phyloP scores from a whole-genome alignment of 2,797 vertebrate genomes.

The Cyprinella venusta region DNA sequence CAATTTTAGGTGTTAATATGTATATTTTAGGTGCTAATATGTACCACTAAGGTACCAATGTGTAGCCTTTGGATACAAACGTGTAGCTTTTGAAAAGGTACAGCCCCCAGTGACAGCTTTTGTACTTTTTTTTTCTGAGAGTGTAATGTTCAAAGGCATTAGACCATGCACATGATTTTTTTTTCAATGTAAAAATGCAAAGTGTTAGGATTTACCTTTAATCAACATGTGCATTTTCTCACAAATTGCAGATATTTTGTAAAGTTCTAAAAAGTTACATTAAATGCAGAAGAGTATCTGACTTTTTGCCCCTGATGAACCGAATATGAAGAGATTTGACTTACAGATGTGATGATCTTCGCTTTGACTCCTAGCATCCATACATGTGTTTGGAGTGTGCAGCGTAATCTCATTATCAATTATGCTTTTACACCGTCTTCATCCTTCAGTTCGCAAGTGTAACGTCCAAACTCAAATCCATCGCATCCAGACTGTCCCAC shows the following conservation, averaged over 20 bases:
- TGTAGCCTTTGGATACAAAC: too few species aligned
- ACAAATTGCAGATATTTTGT: not conserved
- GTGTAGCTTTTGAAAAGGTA: too few species aligned
- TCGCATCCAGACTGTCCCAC: constrained; percentile 3
- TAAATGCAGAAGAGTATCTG: not conserved
- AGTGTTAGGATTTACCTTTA: not conserved
- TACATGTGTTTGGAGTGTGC: not conserved
- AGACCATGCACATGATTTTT: not conserved
- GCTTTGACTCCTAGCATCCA: constrained; percentile 4
- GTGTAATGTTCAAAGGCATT: not conserved
- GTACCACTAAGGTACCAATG: too few species aligned
- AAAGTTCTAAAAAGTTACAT: not conserved
- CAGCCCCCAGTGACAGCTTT: too few species aligned
- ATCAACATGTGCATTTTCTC: not conserved
- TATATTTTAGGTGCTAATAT: too few species aligned
- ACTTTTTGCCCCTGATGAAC: not conserved
- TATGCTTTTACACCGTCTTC: not conserved
- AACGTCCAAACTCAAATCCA: constrained; percentile 27
- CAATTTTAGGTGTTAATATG: too few species aligned
- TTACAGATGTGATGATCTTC: constrained; percentile 33
- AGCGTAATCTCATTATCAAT: not conserved
- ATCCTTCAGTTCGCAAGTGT: constrained; percentile 7
- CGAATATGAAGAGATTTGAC: constrained; percentile 21
- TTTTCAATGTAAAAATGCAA: not conserved
- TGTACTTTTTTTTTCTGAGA: too few species aligned